phyloP scores from a whole-genome alignment of 2,797 vertebrate genomes.

The Characodon lateralis region DNA sequence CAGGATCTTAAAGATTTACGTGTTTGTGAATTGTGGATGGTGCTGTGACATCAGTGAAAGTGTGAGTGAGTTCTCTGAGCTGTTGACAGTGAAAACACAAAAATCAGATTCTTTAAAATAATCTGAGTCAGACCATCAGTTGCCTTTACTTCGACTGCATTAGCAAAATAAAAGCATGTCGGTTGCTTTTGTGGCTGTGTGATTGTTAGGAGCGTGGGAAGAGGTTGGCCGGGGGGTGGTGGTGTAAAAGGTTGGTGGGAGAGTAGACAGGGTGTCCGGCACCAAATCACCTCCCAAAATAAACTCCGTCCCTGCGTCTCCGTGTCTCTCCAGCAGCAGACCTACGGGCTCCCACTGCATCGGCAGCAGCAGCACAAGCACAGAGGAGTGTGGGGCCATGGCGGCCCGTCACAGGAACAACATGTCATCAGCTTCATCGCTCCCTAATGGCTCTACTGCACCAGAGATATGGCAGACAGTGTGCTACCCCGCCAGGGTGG shows the following conservation, averaged over 20 bases:
- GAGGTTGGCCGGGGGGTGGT: constrained; percentile 25
- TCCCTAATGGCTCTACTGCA: constrained; percentile 78
- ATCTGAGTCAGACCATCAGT: constrained; percentile 15
- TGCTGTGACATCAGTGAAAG: not conserved
- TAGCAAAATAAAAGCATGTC: constrained; percentile 33
- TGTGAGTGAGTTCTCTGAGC: not conserved
- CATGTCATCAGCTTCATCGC: constrained; percentile 86
- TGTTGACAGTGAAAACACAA: not conserved
- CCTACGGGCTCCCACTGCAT: constrained; percentile 66
- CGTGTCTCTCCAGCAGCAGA: constrained; percentile 70
- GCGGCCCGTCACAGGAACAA: constrained; percentile 81
- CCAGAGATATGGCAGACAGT: constrained; percentile 73
- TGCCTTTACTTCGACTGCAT: constrained; percentile 18
- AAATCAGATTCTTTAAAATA: not conserved
- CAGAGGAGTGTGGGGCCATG: constrained; percentile 67
- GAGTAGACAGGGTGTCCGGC: constrained; percentile 83
- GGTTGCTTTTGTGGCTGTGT: constrained; percentile 36
- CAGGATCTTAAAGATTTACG: not conserved
- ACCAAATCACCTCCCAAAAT: constrained; percentile 89
- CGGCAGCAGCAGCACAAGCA: constrained; percentile 22
- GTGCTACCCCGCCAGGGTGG: constrained; percentile 73
- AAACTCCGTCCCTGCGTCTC: constrained; percentile 76
- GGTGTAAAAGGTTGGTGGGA: constrained; percentile 62
- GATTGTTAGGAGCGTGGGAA: constrained; percentile 43
- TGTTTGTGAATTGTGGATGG: not conserved